Conservation (phyloP, 2,113 vertebrate genomes). For the Myotis brandtii region DNA sequence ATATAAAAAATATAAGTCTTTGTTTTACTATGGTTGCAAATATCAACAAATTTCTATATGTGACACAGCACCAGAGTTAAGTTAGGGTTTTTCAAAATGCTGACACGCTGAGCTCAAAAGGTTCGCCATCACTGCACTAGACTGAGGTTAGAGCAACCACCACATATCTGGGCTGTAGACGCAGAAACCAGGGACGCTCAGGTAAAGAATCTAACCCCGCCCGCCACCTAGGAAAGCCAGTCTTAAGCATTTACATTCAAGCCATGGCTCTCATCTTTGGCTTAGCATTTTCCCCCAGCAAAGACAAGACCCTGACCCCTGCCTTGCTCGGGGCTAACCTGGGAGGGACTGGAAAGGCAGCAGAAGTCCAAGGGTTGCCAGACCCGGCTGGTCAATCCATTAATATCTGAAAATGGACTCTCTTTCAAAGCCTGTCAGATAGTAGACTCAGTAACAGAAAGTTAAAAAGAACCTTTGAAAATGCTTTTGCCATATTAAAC, state of each 20-base stretch:
- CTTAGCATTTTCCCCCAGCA: not conserved
- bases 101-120: too few relatives aligned
- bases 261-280: not conserved
- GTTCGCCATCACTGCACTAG: not conserved
- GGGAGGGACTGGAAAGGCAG: fast-evolving
- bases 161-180: not conserved
- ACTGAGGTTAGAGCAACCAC: not conserved
- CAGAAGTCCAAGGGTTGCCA: not conserved
- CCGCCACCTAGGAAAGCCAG: not conserved
- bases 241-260: not conserved
- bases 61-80: too few relatives aligned
- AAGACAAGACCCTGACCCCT: fast-evolving
- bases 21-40: too few relatives aligned
- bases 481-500: not conserved
- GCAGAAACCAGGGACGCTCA: not conserved
- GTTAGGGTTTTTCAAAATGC: too few relatives aligned
- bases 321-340: not conserved
- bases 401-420: not conserved
- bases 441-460: not conserved
- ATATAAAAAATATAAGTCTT: too few relatives aligned
- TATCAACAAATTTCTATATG: too few relatives aligned
- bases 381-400: not conserved
- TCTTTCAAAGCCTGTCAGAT: not conserved
- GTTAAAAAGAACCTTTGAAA: not conserved
- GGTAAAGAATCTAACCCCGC: not conserved